Percentiles rank a stretch among this genome's conserved stretches.
Conservation (phyloP, 1,140 invertebrate genomes). For the Papilio polyxenes region DNA sequence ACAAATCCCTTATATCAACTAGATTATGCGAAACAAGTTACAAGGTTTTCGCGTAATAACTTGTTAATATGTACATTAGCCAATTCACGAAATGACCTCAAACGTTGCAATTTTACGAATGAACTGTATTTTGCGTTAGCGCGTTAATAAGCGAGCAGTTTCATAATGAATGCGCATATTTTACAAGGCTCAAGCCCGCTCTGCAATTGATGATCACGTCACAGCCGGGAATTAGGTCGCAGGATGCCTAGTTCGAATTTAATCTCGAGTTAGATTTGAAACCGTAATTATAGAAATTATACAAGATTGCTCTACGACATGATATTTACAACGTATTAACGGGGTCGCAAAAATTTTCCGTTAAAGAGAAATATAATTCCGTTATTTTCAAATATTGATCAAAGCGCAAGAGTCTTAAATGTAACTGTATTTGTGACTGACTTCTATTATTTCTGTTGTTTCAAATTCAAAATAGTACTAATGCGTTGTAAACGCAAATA, state of each 20-base stretch:
- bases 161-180: conserved; percentile 33
- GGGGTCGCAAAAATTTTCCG: no score
- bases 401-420: no score
- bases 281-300: not conserved
- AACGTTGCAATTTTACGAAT: not conserved
- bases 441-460: no score
- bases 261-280: not conserved
- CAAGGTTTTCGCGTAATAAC: not conserved
- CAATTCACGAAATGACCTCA: not conserved
- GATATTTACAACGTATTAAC: no score
- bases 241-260: conserved; percentile 3
- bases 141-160: conserved; percentile 30
- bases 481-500: no score
- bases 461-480: no score
- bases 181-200: not conserved
- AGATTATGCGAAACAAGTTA: not conserved
- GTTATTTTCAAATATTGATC: no score
- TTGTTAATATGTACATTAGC: not conserved
- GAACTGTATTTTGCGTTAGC: not conserved
- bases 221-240: conserved; percentile 11
- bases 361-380: no score
- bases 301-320: no score
- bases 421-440: no score
- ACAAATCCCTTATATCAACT: no score
- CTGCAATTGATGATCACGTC: conserved; percentile 17